Evolutionary conservation across 2,888 invertebrate species (phyloP), one percentile per base, ranked within the genome.

Genomic region (Polietes domitor): DNA sequence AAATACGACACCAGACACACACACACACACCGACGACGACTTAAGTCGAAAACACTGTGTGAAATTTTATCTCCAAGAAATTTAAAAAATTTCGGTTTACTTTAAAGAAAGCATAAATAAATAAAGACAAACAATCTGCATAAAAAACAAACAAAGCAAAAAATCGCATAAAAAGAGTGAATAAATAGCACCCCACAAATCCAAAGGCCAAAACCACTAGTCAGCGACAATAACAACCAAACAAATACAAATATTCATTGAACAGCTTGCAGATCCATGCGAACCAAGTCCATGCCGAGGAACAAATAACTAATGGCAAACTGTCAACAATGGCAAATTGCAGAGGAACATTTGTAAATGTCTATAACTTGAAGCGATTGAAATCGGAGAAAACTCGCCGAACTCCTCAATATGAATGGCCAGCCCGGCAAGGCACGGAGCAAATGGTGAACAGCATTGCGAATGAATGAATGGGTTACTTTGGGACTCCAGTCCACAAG

Each of bases 251-350:
- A n/a, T 28, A 53, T 6, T 5, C 61, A 61, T 26, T 9, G 28
- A 61, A 28, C n/a, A n/a, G n/a, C 2, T 32, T 17, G 2, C 68
- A 41, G 24, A 41, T 12, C 41, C 68, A 68, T 24, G 12, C 24
- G 43, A 9, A 68, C 24, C 68, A 9, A 68, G 21, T 43, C 68
- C 21, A 41, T 68, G 43, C 68, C 68, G 24, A 58, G 50, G n/a
- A 82, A 74, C 70, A 77, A 82, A 82, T 74, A 82, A 77, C 82
- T 77, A 82, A 71, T 82, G 82, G 82, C 77, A 77, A 43, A 82
- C 82, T 82, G 82, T 82, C 82, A 82, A 77, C 77, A 82, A 82
- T 75, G 19, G 82, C 82, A 82, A 82, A 82, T 82, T 82, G 82
- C 77, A 77, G 74, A 74, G 77, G 77, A 82, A 82, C 82, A 82